phyloP scores from a whole-genome alignment of 2,888 invertebrate species.

The Nezara viridula region DNA sequence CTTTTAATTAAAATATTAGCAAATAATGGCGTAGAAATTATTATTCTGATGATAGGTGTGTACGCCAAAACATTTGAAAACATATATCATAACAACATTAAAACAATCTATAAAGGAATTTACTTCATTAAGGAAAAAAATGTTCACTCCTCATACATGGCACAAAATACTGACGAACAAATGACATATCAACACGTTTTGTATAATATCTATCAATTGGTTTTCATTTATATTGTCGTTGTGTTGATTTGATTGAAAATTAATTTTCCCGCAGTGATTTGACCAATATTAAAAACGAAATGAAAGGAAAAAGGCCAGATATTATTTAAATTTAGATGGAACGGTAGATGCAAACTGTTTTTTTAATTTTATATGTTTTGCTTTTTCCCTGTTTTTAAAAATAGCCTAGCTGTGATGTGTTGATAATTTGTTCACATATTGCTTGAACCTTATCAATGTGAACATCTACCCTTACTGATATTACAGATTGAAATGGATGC shows the following conservation, averaged over 20 bases:
- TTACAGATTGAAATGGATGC: no score
- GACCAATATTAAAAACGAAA: neutral
- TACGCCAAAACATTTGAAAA: no score
- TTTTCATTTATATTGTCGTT: neutral
- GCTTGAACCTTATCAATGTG: no score
- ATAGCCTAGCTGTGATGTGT: neutral
- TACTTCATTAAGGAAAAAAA: neutral
- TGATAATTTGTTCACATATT: no score
- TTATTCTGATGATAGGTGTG: no score
- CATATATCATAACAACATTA: no score
- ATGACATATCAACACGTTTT: neutral
- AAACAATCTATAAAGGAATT: no score
- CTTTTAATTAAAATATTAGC: no score
- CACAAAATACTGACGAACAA: neutral
- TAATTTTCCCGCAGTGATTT: neutral
- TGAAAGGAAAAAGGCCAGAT: neutral
- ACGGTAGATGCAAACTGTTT: neutral
- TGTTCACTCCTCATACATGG: neutral
- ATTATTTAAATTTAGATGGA: constrained; percentile 6
- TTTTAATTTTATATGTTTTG: neutral
- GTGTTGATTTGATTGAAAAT: constrained; percentile 5
- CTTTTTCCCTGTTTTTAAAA: neutral
- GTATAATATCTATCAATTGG: neutral
- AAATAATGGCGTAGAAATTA: no score
- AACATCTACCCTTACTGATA: no score